Conservation (phyloP, 23 tunicate genomes). For the Halocynthia aurantium region DNA sequence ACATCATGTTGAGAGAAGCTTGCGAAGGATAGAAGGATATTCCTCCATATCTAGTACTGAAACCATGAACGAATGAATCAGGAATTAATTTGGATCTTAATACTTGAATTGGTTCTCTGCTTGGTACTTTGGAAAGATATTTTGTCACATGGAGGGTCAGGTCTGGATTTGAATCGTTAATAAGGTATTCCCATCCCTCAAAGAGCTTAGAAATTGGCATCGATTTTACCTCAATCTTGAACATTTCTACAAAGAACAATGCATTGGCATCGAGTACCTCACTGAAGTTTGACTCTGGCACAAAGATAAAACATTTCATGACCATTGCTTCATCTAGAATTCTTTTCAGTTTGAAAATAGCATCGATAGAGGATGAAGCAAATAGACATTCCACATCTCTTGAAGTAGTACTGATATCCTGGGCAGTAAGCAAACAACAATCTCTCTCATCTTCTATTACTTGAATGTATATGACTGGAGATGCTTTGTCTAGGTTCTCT, state of each 20-base stretch:
- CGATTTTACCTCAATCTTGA: not conserved
- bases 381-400: no score
- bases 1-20: conserved; percentile 57
- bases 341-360: conserved; percentile 4
- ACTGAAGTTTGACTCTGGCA: not conserved
- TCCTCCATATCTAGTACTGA: conserved; percentile 54
- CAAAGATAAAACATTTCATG: not conserved
- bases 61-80: conserved; percentile 51
- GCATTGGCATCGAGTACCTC: not conserved
- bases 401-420: no score
- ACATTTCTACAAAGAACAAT: not conserved
- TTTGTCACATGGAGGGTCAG: not conserved
- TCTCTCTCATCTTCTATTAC: no score
- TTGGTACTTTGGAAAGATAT: not conserved
- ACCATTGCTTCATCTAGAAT: not conserved
- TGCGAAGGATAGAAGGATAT: conserved; percentile 36
- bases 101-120: conserved; percentile 4
- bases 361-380: not conserved
- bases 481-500: no score
- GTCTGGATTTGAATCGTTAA: not conserved
- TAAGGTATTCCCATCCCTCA: not conserved
- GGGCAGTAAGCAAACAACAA: no score
- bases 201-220: not conserved
- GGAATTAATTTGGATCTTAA: conserved; percentile 42
- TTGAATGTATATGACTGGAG: no score